Evolutionary conservation across 35 echinoderm and acorn worm species (phyloP), one percentile per base, ranked within the genome.

Genomic region (Holothuria glaberrima): DNA sequence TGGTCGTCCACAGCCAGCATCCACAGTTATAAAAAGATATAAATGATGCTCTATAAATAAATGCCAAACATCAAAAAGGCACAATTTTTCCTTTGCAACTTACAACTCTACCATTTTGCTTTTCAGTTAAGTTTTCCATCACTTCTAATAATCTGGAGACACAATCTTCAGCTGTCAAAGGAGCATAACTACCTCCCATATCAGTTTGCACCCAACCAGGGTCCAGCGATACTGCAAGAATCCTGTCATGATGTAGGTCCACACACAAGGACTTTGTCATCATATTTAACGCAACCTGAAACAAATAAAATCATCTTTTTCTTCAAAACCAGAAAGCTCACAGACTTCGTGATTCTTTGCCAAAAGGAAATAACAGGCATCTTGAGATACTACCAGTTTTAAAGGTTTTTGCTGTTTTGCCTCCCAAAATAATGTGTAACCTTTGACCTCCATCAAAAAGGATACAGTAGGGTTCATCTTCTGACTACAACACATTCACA

Each of bases 151-250:
- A 48, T 17, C 46, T 69, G 10, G 29, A 59, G 0, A 93, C 91
- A 61, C 86, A 64, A 46, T 67, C 54, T 31, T 88, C 73, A 6
- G 63, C 41, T 0, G 91, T 89, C 27, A 54, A 9, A 14, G 26
- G 6, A 21, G 86, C 91, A 73, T 58, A 16, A 19, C 31, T 32
- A 21, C 91, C 91, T 27, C 91, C 91, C 86, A 93, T 89, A 73
- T 83, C 75, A 30, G 91, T 93, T 27, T 81, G 72, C 13, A 89
- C 91, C 91, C 91, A 93, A 27, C 91, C 86, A 80, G 91, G 91
- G 58, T 88, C 59, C 56, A 86, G 21, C 17, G 74, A 64, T 31
- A 75, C 58, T n/a, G 88, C 73, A 58, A 93, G 71, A 45, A 93
- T 89, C 14, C 70, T 71, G 26, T 80, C 73, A 28, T 34, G 13